Conservation (phyloP, 2,113 vertebrate species). For the Turnix velox region DNA sequence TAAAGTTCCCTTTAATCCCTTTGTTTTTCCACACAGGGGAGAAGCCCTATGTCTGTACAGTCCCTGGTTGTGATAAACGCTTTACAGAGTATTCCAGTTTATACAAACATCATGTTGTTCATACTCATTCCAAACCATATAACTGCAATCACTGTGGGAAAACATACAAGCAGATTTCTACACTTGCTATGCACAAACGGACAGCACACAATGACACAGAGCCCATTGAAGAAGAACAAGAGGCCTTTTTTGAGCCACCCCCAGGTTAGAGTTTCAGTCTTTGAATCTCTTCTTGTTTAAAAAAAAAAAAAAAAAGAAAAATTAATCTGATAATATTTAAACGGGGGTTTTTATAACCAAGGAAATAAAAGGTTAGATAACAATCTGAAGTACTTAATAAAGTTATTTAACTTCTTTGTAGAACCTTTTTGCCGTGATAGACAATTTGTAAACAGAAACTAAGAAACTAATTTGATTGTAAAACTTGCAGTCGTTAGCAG, state of each 20-base stretch:
- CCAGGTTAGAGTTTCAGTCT: conserved; percentile 77
- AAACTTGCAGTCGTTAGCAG: background rate
- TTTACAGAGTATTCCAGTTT: conserved; percentile 99
- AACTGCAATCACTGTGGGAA: conserved; percentile 99
- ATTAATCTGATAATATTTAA: background rate
- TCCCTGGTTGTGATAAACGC: conserved; percentile 96
- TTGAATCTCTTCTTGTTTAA: background rate
- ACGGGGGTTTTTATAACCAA: background rate
- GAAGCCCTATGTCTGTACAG: conserved; percentile 98
- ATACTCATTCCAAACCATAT: conserved; percentile 98
- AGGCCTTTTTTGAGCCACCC: conserved; percentile 93
- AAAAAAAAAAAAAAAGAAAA: background rate
- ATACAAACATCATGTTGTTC: conserved; percentile 98
- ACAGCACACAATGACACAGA: conserved; percentile 97
- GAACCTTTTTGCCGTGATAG: background rate
- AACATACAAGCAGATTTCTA: conserved; percentile 98
- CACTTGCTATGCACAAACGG: conserved; percentile 96
- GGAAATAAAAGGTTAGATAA: background rate
- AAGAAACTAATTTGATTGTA: background rate
- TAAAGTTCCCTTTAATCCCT: background rate
- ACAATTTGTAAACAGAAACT: background rate
- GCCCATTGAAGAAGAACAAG: conserved; percentile 96
- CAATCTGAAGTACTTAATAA: background rate
- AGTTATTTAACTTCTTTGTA: background rate
- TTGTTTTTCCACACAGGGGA: conserved; percentile 77